phyloP scores from a whole-genome alignment of 2,113 vertebrate genomes.

The Pan troglodytes region NHGRI_mPanTro3-v2.1_pri NC_072411.2:142078501-142079000 shows the following conservation, averaged over 20 bases:
- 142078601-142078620: neutral
- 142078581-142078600: neutral
- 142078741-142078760: neutral
- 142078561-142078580: neutral
- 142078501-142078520: neutral
- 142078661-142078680: neutral
- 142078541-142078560: neutral
- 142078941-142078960: no score
- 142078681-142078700: neutral
- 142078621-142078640: neutral
- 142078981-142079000: neutral
- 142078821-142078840: neutral
- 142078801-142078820: neutral
- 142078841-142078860: neutral
- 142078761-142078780: no score
- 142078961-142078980: neutral
- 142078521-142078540: neutral
- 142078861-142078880: neutral
- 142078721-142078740: rapidly evolving
- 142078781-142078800: neutral
- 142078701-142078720: rapidly evolving
- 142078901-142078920: neutral
- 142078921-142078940: neutral
- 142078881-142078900: neutral
- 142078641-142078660: neutral